Conservation (phyloP, 2,888 invertebrate species). For the Zaprionus obscuricornis region DNA sequence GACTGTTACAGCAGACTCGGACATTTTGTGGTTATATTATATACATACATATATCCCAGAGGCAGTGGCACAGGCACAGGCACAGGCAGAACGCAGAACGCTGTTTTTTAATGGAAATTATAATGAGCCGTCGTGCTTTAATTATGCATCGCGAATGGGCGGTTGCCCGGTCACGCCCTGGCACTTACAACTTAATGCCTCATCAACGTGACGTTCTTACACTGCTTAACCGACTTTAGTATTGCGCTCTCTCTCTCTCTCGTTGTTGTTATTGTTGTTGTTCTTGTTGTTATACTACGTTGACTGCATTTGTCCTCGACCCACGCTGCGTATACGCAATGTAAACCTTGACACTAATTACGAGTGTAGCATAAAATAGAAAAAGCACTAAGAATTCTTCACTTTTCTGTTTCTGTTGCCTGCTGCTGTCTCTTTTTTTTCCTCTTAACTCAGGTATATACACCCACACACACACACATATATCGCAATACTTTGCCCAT, state of each 20-base stretch:
- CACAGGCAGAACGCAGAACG: no score
- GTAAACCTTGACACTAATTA: constrained; percentile 74
- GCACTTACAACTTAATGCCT: constrained; percentile 69
- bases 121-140: constrained; percentile 71
- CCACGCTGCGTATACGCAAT: constrained; percentile 47
- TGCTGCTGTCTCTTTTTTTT: no score
- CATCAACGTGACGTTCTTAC: constrained; percentile 61
- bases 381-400: constrained; percentile 23
- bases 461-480: no score
- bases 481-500: no score
- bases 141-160: constrained; percentile 62
- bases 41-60: no score
- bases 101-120: constrained; percentile 78
- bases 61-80: constrained; percentile 29
- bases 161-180: constrained; percentile 44
- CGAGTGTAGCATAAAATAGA: constrained; percentile 36
- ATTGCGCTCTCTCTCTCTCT: constrained; percentile 6
- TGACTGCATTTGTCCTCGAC: constrained; percentile 7
- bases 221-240: constrained; percentile 32
- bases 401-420: no score
- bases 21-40: constrained; percentile 28
- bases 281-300: not conserved
- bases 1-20: constrained; percentile 16
- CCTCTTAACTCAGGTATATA: no score
- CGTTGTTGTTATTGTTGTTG: not conserved